phyloP scores from a whole-genome alignment of 2,888 invertebrate species.

The Zaprionus lineosus region DNA sequence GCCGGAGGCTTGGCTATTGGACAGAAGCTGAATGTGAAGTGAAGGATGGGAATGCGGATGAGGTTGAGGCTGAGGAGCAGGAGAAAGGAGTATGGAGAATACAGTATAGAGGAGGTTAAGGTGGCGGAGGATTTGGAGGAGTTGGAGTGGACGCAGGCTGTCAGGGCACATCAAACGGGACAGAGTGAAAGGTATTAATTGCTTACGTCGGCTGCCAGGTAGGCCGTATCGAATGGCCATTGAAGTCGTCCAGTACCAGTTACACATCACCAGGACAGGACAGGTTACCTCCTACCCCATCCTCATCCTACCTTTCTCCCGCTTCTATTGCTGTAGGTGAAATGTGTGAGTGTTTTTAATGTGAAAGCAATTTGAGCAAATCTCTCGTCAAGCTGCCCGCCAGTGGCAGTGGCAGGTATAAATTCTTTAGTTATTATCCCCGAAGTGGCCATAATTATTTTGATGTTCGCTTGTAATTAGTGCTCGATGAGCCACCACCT shows the following conservation, averaged over 20 bases:
- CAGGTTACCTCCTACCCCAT: too few relatives aligned
- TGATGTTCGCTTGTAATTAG: conserved; percentile 79
- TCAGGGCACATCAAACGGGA: conserved; percentile 65
- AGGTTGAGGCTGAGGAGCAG: not conserved
- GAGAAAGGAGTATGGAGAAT: too few relatives aligned
- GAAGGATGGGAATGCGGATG: too few relatives aligned
- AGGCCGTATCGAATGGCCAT: conserved; percentile 44
- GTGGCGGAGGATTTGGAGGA: not conserved
- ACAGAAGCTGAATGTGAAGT: too few relatives aligned
- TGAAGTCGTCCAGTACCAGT: conserved; percentile 8
- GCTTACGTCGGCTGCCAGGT: conserved; percentile 62
- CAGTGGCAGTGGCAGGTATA: conserved; percentile 58
- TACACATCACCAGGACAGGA: too few relatives aligned
- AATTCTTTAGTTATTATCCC: conserved; percentile 69
- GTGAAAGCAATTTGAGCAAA: conserved; percentile 73
- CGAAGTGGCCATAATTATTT: conserved; percentile 80
- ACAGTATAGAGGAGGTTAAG: not conserved
- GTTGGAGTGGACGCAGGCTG: conserved; percentile 38
- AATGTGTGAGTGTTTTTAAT: conserved; percentile 69
- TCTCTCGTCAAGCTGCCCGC: conserved; percentile 56
- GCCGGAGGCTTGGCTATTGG: conserved; percentile 4
- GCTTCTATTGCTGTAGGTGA: conserved; percentile 36
- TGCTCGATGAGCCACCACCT: conserved; percentile 62
- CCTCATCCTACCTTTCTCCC: too few relatives aligned
- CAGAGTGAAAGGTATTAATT: conserved; percentile 78